A percentile compares a stretch with the other conserved stretches of the same genome.
Evolutionary conservation across 2,888 invertebrate genomes (phyloP).

Genomic region (Drosophila meridiana): DNA sequence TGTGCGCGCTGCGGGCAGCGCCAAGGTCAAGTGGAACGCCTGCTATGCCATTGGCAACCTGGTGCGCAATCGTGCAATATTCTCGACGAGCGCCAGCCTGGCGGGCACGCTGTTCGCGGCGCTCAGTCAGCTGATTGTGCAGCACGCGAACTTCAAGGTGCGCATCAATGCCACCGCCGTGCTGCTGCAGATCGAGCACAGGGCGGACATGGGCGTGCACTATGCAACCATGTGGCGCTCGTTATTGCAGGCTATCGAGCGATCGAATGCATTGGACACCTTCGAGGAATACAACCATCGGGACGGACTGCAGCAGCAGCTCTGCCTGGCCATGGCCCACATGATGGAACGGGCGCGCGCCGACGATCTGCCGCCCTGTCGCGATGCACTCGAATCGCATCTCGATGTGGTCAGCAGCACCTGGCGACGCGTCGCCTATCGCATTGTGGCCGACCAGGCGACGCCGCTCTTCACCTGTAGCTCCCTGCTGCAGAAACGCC

Average conservation of each 20-base stretch:
- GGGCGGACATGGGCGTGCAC: constrained; percentile 88
- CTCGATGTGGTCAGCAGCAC: constrained; percentile 77
- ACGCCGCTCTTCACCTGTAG: constrained; percentile 78
- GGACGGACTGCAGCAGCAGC: constrained; percentile 94
- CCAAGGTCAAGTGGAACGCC: constrained; percentile 97
- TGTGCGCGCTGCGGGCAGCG: constrained; percentile 89
- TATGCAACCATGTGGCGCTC: constrained; percentile 89
- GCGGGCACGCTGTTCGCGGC: constrained; percentile 87
- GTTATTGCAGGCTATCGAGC: constrained; percentile 90
- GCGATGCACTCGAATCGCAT: constrained; percentile 72
- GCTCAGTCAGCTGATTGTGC: constrained; percentile 88
- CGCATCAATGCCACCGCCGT: constrained; percentile 94
- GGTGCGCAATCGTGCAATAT: constrained; percentile 87
- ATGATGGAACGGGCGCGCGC: constrained; percentile 87
- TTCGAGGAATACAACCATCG: constrained; percentile 94
- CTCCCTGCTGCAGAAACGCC: constrained; percentile 63
- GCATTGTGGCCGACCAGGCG: constrained; percentile 83
- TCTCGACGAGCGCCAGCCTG: constrained; percentile 58
- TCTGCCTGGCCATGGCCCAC: constrained; percentile 91
- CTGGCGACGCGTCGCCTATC: constrained; percentile 83
- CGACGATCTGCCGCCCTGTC: constrained; percentile 87
- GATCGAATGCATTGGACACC: constrained; percentile 91
- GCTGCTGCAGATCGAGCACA: constrained; percentile 87
- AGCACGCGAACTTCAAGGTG: constrained; percentile 94
- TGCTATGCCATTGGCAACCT: constrained; percentile 94